Conservation (phyloP, 2,888 invertebrate genomes). For the Meteorus colon region DNA sequence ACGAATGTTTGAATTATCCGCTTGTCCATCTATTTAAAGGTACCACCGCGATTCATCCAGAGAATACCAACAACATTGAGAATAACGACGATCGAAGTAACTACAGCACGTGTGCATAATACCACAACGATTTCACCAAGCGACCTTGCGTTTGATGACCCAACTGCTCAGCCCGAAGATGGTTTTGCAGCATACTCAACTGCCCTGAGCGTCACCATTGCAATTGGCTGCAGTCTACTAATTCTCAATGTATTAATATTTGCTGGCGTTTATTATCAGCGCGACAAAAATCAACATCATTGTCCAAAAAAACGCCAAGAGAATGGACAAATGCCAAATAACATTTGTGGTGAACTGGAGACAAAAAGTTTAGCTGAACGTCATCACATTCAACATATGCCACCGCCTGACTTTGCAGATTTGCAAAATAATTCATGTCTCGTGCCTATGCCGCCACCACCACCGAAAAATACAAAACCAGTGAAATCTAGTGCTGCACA, state of each 20-base stretch:
- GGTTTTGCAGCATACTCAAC: constrained; percentile 94
- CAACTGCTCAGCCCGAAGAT: constrained; percentile 79
- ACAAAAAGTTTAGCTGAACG: constrained; percentile 82
- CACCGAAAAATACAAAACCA: constrained; percentile 81
- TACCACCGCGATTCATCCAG: constrained; percentile 70
- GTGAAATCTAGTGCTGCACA: constrained; percentile 61
- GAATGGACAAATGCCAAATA: constrained; percentile 91
- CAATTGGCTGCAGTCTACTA: constrained; percentile 93
- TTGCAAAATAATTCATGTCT: constrained; percentile 79
- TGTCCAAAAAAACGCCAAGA: constrained; percentile 82
- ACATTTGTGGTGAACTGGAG: constrained; percentile 89
- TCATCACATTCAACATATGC: constrained; percentile 86
- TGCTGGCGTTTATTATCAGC: constrained; percentile 94
- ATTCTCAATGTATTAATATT: constrained; percentile 95
- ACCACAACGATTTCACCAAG: constrained; percentile 63
- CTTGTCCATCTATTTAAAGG: constrained; percentile 53
- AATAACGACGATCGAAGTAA: constrained; percentile 64
- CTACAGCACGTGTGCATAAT: constrained; percentile 61
- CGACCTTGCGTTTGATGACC: constrained; percentile 67
- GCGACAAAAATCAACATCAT: constrained; percentile 83
- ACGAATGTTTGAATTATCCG: background rate
- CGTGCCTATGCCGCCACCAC: constrained; percentile 84
- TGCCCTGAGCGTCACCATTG: constrained; percentile 93
- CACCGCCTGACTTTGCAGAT: constrained; percentile 90
- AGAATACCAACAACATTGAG: constrained; percentile 67